A percentile compares a stretch with the other conserved stretches of the same genome.
phyloP scores from a whole-genome alignment of 2,888 invertebrate species.

The Lithophane ornitopus region DNA sequence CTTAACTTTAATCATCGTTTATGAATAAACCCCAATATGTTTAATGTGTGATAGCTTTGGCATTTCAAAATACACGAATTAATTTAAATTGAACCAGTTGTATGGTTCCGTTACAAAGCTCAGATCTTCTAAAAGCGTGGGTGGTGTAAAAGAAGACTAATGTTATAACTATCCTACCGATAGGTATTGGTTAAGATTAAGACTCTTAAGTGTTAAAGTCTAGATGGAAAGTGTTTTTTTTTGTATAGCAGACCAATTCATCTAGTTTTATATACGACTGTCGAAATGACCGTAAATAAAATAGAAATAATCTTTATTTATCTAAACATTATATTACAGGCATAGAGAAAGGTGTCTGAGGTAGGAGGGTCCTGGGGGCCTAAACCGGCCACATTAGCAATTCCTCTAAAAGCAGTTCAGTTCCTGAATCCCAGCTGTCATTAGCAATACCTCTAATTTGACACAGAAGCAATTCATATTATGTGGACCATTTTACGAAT shows the following conservation, averaged over 20 bases:
- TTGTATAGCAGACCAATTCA: neutral
- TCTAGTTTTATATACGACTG: neutral
- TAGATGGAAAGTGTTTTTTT: neutral
- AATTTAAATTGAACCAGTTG: neutral
- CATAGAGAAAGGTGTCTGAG: no score
- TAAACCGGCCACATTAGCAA: no score
- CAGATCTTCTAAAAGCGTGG: neutral
- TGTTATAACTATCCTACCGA: neutral
- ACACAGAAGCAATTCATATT: no score
- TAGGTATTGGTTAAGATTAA: constrained; percentile 4
- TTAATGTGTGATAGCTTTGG: neutral
- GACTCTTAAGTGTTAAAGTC: neutral
- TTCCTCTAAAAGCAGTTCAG: no score
- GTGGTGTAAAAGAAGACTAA: constrained; percentile 16
- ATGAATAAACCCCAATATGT: no score
- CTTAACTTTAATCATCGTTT: no score
- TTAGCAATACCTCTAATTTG: no score
- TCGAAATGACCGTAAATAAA: neutral
- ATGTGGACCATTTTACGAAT: no score
- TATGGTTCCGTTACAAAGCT: constrained; percentile 3
- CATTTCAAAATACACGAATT: neutral
- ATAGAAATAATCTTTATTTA: neutral
- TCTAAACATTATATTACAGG: no score
- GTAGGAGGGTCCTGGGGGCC: no score
- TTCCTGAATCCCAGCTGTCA: no score